Evolutionary conservation across 1,140 invertebrate genomes (phyloP), one percentile per base, ranked within the genome.

Genomic region (Phymastichus coffea): DNA sequence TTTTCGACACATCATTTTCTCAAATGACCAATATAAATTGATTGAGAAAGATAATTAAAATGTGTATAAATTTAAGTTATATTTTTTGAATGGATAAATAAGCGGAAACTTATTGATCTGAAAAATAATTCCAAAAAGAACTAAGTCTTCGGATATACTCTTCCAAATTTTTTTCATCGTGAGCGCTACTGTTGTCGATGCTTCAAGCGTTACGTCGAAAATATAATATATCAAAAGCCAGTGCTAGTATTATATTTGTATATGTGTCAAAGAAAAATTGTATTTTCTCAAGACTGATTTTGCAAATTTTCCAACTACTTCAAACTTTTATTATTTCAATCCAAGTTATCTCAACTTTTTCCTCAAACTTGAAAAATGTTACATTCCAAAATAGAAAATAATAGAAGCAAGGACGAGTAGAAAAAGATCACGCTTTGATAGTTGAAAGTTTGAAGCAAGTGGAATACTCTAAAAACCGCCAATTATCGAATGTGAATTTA

Each of bases 261-360:
- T 43, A n/a, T n/a, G 14, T 28, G 22, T 53, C 26, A 33, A 41
- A 51, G 57, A 15, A 52, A 70, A 68, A 60, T 60, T 61, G 60
- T 71, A 68, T 56, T 61, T 58, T 63, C n/a, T 62, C 66, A 70
- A 74, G 72, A 74, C 72, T 74, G 72, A 74, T 63, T 51, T 60
- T 63, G 66, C 48, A 17, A 63, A 64, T 53, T 47, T 72, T 65
- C 66, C 66, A 68, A 66, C 66, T 54, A 63, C 67, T 73, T 65
- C 64, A 64, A 64, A 57, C 37, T 40, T 46, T 37, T 23, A 37
- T 37, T 8, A n/a, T n/a, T n/a, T n/a, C n/a, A n/a, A n/a, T n/a
- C n/a, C n/a, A n/a, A n/a, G n/a, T n/a, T n/a, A 35, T 46, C 19
- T 38, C 9, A 9, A 40, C 10, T 40, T 40, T 58, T 54, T 55